phyloP scores from a whole-genome alignment of 2,113 vertebrate species.

The Felis catus region DNA sequence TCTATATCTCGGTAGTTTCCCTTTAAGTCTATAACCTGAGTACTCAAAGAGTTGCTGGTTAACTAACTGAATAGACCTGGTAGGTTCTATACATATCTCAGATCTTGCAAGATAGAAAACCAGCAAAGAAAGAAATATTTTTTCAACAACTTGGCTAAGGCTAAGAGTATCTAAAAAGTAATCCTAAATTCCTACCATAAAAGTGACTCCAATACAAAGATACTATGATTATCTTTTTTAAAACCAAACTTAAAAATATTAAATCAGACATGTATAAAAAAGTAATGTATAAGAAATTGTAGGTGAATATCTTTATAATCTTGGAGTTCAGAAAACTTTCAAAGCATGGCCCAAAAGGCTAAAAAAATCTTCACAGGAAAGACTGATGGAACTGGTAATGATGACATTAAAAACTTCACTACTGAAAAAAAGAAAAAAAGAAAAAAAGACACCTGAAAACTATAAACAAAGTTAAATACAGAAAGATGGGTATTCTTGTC shows the following conservation, averaged over 20 bases:
- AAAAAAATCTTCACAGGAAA: neutral
- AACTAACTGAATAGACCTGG: neutral
- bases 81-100: neutral
- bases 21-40: constrained; percentile 14
- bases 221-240: neutral
- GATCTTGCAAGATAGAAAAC: neutral
- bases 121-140: neutral
- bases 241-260: neutral
- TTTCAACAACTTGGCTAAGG: neutral
- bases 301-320: neutral
- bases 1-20: neutral
- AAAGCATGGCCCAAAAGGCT: neutral
- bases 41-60: neutral
- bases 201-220: neutral
- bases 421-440: neutral
- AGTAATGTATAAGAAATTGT: neutral
- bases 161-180: neutral
- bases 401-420: constrained; percentile 2
- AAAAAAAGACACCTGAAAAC: neutral
- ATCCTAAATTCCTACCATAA: neutral
- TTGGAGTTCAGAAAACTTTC: neutral
- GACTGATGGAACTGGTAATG: neutral
- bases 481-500: neutral
- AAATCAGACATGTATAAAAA: neutral
- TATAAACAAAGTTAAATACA: neutral